Evolutionary conservation across 2,113 vertebrate species (phyloP).

Genomic region (Mionectes macconnelli): DNA sequence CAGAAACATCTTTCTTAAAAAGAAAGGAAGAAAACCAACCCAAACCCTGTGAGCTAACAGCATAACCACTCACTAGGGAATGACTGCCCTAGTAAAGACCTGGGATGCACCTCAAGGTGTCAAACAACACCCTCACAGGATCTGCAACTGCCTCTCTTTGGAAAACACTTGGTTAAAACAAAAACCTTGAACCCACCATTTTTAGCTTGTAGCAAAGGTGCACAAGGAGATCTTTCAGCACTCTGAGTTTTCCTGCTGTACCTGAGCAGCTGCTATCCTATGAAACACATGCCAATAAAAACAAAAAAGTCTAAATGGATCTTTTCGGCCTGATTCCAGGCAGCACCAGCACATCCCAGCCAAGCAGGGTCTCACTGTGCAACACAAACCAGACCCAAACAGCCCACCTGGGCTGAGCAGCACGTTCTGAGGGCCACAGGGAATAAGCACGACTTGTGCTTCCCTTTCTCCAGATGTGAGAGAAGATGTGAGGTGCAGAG

Average conservation of each 20-base stretch:
- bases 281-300: rapidly evolving
- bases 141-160: background rate
- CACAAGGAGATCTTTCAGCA: background rate
- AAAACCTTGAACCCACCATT: background rate
- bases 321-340: background rate
- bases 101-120: rapidly evolving
- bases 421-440: rapidly evolving
- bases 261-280: background rate
- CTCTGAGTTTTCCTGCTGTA: background rate
- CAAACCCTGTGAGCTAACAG: background rate
- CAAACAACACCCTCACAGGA: background rate
- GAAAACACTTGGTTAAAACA: background rate
- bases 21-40: rapidly evolving
- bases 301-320: background rate
- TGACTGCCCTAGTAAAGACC: rapidly evolving
- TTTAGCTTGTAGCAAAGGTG: background rate
- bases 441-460: rapidly evolving
- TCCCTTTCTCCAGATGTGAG: background rate
- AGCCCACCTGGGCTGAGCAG: background rate
- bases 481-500: background rate
- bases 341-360: background rate
- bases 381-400: background rate
- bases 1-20: background rate
- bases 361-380: background rate
- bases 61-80: background rate